Conservation (phyloP, 1,140 invertebrate genomes). For the Magallana gigas region DNA sequence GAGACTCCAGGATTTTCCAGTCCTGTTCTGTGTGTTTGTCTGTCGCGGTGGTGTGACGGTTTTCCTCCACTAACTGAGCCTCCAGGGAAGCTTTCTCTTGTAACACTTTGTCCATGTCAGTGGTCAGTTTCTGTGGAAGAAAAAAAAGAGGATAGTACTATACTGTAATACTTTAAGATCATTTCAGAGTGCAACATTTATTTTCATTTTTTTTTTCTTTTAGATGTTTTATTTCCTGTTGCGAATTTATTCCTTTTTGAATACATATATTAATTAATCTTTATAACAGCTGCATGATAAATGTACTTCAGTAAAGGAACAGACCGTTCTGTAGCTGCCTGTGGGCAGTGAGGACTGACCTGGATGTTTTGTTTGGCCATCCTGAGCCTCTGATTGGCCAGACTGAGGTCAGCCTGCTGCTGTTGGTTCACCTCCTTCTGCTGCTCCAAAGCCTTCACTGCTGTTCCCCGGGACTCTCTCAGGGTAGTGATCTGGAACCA, state of each 20-base stretch:
- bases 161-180: too few relatives aligned
- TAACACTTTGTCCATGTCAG: conserved; percentile 68
- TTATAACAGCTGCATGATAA: too few relatives aligned
- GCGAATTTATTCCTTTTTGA: too few relatives aligned
- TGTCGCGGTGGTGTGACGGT: conserved; percentile 36
- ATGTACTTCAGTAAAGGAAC: too few relatives aligned
- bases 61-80: conserved; percentile 42
- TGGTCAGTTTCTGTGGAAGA: conserved; percentile 65
- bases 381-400: conserved; percentile 71
- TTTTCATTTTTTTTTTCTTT: too few relatives aligned
- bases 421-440: conserved; percentile 68
- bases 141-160: too few relatives aligned
- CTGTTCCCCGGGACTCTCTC: conserved; percentile 59
- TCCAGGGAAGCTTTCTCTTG: conserved; percentile 63
- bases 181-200: too few relatives aligned
- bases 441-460: conserved; percentile 66
- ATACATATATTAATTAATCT: too few relatives aligned
- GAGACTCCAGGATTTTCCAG: conserved; percentile 70
- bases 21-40: conserved; percentile 67
- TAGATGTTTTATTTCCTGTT: neutral
- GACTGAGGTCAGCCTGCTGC: conserved; percentile 67
- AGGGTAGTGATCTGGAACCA: conserved; percentile 62
- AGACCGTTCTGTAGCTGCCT: too few relatives aligned
- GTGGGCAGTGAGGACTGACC: conserved; percentile 50
- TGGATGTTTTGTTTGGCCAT: conserved; percentile 70